Conservation (phyloP, 2,113 vertebrate species). For the Pelecanoides urinatrix region DNA sequence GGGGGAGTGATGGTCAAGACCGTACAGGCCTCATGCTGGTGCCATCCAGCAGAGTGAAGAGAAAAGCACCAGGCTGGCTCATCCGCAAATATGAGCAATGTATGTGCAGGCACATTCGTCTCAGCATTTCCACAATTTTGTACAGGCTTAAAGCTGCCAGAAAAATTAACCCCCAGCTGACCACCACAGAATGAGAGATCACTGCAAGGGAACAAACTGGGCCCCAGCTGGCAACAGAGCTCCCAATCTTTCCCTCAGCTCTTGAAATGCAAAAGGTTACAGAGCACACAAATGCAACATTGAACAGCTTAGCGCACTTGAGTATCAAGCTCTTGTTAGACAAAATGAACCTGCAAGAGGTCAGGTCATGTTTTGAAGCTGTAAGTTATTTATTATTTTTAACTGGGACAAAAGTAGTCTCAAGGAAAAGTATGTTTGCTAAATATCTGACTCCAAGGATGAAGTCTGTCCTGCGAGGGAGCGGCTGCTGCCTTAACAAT, state of each 20-base stretch:
- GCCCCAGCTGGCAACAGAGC: background rate
- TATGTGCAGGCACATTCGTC: background rate
- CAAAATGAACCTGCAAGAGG: background rate
- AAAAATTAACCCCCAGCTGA: constrained; percentile 44
- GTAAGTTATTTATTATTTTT: background rate
- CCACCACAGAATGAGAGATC: background rate
- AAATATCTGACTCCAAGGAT: background rate
- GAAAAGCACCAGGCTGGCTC: background rate
- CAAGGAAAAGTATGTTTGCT: background rate
- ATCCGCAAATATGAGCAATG: background rate
- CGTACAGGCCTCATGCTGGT: background rate
- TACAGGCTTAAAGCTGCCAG: background rate
- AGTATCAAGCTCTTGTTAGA: background rate
- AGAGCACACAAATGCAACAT: background rate
- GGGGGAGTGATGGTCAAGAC: background rate
- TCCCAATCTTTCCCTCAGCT: background rate
- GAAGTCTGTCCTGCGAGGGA: background rate
- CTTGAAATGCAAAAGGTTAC: background rate
- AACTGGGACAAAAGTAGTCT: background rate
- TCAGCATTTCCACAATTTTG: background rate
- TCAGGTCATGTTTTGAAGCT: background rate
- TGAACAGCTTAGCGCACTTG: constrained; percentile 9
- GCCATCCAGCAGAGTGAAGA: background rate
- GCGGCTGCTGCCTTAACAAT: background rate
- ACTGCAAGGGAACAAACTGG: background rate